phyloP scores from a whole-genome alignment of 2,888 invertebrate genomes.

The Cryptus armator region DNA sequence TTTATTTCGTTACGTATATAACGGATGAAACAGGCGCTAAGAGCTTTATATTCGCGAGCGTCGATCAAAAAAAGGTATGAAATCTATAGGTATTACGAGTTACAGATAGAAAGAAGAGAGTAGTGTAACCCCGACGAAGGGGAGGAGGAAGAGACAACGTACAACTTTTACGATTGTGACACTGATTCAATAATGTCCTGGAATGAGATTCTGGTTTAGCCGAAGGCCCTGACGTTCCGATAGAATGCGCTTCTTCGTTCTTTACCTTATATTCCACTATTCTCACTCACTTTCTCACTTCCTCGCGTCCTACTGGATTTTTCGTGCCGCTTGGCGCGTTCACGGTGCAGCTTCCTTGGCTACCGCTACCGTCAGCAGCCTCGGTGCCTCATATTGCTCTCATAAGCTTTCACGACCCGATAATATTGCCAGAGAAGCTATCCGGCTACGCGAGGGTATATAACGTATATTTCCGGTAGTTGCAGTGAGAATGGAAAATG shows the following conservation, averaged over 20 bases:
- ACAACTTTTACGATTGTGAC: slow-evolving; percentile 33
- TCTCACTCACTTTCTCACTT: slow-evolving; percentile 4
- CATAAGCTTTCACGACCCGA: slow-evolving; percentile 64
- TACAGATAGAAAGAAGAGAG: not conserved
- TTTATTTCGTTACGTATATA: not conserved
- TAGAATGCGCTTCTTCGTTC: not conserved
- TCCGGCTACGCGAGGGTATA: slow-evolving; percentile 35
- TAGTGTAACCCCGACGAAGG: not conserved
- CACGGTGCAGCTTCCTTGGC: slow-evolving; percentile 9
- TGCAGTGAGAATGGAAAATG: not conserved
- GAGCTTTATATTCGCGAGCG: not conserved
- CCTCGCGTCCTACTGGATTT: not conserved
- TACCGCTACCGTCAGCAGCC: slow-evolving; percentile 14
- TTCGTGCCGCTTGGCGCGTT: not conserved
- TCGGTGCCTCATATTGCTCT: slow-evolving; percentile 51
- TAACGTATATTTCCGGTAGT: slow-evolving; percentile 29
- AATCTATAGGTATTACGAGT: not conserved
- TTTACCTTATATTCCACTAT: slow-evolving; percentile 2
- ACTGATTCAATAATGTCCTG: slow-evolving; percentile 54
- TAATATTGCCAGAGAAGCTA: slow-evolving; percentile 53
- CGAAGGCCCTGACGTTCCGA: slow-evolving; percentile 19
- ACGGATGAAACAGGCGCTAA: not conserved
- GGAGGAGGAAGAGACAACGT: slow-evolving; percentile 4
- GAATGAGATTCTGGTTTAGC: slow-evolving; percentile 29
- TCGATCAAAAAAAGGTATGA: not conserved